Base-by-base conservation (phyloP, 2,888 invertebrate genomes). In the Microctonus aethiopoides region DNA sequence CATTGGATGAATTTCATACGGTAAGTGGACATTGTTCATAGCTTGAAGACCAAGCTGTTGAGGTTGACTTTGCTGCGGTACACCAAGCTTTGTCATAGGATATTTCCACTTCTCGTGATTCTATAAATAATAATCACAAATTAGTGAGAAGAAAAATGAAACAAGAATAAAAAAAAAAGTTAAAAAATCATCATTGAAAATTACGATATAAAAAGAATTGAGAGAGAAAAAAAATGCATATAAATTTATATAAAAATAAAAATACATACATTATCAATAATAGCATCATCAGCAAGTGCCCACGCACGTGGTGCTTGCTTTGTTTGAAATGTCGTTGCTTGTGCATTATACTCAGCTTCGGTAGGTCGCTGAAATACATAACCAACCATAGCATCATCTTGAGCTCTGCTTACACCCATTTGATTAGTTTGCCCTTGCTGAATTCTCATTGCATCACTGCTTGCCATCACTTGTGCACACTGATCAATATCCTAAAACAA, bases 361-460 rank as follows among this genome's bases (percentile, higher is more conserved):
- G 92, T 92, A 76, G 93, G 93, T 77, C 94, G 88, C 86, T 95
- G 95, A 86, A 95, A 97, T 78, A 96, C 95, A 87, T 97, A 97
- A 82, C 96, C 95, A 78, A 96, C 96, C 87, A 94, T 93, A 75
- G 95, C 95, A 90, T 97, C 97, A 87, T 97, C 96, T 87, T 94
- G 94, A 75, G 93, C 79, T 79, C 86, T 81, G 68, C 76, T 84
- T 11, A 86, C 76, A 67, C 84, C 81, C 72, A 86, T 84, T 67
- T 85, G 86, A 79, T 83, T 84, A 41, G 84, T 81, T 41, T 86
- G 86, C 71, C 85, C 85, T 34, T 83, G 81, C 76, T 85, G 84
- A 74, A 86, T 81, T 56, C 86, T 81, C 72, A 86, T 79, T 32
- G 83, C 84, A 74, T 86, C 86, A 20, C 86, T 84, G 73, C 84